Conservation (phyloP, 2,888 invertebrate genomes). For the Hesperia comma region DNA sequence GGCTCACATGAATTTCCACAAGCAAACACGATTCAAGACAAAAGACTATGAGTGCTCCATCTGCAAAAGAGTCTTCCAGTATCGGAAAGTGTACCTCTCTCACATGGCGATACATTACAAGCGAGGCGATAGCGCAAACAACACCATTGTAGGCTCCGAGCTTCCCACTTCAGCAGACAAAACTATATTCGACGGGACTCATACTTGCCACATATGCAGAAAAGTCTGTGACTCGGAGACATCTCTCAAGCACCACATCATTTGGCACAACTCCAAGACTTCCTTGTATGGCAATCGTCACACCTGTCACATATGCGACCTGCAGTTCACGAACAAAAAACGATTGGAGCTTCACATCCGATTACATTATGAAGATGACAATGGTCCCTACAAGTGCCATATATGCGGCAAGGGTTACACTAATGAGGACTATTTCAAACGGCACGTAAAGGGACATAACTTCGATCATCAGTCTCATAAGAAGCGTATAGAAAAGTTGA, state of each 20-base stretch:
- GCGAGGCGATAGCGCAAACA: constrained; percentile 69
- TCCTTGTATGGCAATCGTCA: constrained; percentile 71
- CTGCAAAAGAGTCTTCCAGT: constrained; percentile 75
- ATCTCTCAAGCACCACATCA: constrained; percentile 73
- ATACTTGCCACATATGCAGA: constrained; percentile 74
- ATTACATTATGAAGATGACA: constrained; percentile 78
- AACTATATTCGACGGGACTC: constrained; percentile 57
- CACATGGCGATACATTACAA: constrained; percentile 80
- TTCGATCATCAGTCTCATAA: constrained; percentile 73
- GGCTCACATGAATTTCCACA: constrained; percentile 78
- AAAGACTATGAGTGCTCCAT: constrained; percentile 79
- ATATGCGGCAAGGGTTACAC: constrained; percentile 81
- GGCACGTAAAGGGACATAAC: constrained; percentile 82
- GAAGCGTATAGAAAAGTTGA: constrained; percentile 67
- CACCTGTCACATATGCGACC: constrained; percentile 75
- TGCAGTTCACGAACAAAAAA: constrained; percentile 76
- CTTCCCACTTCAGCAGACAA: constrained; percentile 52
- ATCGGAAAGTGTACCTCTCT: constrained; percentile 71
- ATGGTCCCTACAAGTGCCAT: constrained; percentile 78
- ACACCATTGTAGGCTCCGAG: constrained; percentile 63
- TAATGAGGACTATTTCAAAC: constrained; percentile 75
- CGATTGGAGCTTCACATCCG: constrained; percentile 74
- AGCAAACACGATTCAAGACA: constrained; percentile 75
- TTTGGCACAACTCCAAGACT: constrained; percentile 76
- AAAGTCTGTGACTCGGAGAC: constrained; percentile 74